Evolutionary conservation across 2,888 invertebrate genomes (phyloP).

Genomic region (Fragum fragum): DNA sequence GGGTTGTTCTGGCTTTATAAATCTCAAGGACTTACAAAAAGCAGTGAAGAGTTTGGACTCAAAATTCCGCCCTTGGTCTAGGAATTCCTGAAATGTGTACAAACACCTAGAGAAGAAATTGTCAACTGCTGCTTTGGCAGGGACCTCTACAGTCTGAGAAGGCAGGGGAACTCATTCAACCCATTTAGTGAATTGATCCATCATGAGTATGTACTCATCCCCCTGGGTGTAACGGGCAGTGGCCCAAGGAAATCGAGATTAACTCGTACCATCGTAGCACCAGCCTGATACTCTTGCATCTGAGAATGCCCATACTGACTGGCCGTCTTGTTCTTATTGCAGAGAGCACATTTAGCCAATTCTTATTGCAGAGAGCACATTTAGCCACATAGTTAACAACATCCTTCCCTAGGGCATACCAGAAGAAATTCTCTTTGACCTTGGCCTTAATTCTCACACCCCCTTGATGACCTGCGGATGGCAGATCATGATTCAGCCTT

Average conservation of each 20-base stretch:
- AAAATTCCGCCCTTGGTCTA: constrained; percentile 24
- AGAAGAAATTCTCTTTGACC: constrained; percentile 39
- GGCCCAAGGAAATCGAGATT: constrained; percentile 31
- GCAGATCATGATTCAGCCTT: constrained; percentile 28
- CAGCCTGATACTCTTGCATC: constrained; percentile 28
- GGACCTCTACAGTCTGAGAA: constrained; percentile 24
- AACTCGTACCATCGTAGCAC: constrained; percentile 28
- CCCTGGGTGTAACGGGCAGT: constrained; percentile 12
- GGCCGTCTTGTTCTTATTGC: constrained; percentile 34
- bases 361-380: constrained; percentile 33
- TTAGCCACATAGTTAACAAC: constrained; percentile 13
- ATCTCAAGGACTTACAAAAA: constrained; percentile 27
- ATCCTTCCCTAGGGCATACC: constrained; percentile 30
- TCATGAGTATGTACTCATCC: constrained; percentile 38
- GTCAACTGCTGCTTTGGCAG: constrained; percentile 16
- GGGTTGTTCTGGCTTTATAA: constrained; percentile 34
- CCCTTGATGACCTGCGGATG: constrained; percentile 39
- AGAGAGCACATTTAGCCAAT: constrained; percentile 27
- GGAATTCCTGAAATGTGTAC: constrained; percentile 28
- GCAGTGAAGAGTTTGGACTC: constrained; percentile 15
- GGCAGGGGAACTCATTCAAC: constrained; percentile 47
- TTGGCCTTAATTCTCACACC: constrained; percentile 32
- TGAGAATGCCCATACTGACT: constrained; percentile 25
- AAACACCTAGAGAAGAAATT: not conserved
- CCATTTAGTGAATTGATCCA: constrained; percentile 64